phyloP scores from a whole-genome alignment of 2,888 invertebrate genomes.

The Drosophila merina region DNA sequence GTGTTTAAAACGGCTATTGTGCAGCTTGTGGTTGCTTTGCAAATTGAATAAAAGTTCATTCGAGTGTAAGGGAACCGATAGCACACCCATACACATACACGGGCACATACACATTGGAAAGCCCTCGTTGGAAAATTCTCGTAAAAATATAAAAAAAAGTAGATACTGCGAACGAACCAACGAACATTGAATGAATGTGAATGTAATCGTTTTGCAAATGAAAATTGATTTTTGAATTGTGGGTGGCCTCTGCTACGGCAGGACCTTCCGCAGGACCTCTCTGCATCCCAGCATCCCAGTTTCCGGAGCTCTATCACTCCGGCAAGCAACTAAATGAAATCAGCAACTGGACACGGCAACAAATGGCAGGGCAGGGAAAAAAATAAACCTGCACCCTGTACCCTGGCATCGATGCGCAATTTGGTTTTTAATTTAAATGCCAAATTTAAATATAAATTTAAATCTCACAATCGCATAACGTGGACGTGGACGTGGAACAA shows the following conservation, averaged over 20 bases:
- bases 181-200: conserved; percentile 80
- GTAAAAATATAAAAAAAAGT: conserved; percentile 20
- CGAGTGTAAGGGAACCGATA: conserved; percentile 81
- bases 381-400: conserved; percentile 11
- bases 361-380: conserved; percentile 20
- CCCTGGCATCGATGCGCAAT: conserved; percentile 51
- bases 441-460: conserved; percentile 68
- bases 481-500: neutral
- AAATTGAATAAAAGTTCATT: conserved; percentile 81
- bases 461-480: conserved; percentile 44
- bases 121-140: conserved; percentile 25
- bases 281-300: conserved; percentile 1
- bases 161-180: conserved; percentile 66
- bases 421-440: conserved; percentile 69
- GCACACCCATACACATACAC: conserved; percentile 52
- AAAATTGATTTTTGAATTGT: conserved; percentile 81
- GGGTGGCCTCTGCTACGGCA: conserved; percentile 34
- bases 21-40: conserved; percentile 80
- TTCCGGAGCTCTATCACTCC: conserved; percentile 52
- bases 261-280: conserved; percentile 12
- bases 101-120: conserved; percentile 38
- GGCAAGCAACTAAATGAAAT: conserved; percentile 72
- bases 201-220: conserved; percentile 80
- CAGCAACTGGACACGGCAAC: conserved; percentile 51
- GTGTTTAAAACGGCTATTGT: conserved; percentile 78